Evolutionary conservation across 2,888 invertebrate genomes (phyloP).

Genomic region (Electrophaes corylata): DNA sequence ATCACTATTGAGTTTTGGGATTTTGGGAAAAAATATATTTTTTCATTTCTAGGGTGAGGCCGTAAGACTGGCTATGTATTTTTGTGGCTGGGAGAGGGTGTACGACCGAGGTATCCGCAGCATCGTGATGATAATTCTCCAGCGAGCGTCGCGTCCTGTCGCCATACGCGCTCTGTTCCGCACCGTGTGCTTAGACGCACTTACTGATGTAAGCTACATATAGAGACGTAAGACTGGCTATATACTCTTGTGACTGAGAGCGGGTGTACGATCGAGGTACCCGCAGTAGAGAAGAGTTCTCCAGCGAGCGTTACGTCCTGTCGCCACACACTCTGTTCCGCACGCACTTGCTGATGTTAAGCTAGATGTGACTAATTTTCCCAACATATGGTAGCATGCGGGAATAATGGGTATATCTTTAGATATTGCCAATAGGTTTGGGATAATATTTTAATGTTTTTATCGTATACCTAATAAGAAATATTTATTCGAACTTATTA

Average conservation of each 20-base stretch:
- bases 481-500: too few species aligned
- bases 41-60: slow-evolving; percentile 31
- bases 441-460: too few species aligned
- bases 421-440: too few species aligned
- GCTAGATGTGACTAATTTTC: too few species aligned
- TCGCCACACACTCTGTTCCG: slow-evolving; percentile 47
- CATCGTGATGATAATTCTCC: slow-evolving; percentile 22
- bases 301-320: slow-evolving; percentile 25
- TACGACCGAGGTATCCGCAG: slow-evolving; percentile 26
- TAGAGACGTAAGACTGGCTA: slow-evolving; percentile 26
- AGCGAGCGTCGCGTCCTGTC: slow-evolving; percentile 27
- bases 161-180: slow-evolving; percentile 49
- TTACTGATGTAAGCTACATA: slow-evolving; percentile 48
- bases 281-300: slow-evolving; percentile 24
- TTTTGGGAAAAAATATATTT: too few species aligned
- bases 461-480: too few species aligned
- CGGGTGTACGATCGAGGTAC: slow-evolving; percentile 16
- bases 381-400: too few species aligned
- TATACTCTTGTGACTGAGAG: slow-evolving; percentile 42
- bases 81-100: slow-evolving; percentile 38
- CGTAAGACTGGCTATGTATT: slow-evolving; percentile 31
- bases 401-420: too few species aligned
- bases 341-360: slow-evolving; percentile 49
- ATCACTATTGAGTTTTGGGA: too few species aligned
- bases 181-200: slow-evolving; percentile 46